phyloP scores from a whole-genome alignment of 2,888 invertebrate genomes.

The Acheta domesticus region DNA sequence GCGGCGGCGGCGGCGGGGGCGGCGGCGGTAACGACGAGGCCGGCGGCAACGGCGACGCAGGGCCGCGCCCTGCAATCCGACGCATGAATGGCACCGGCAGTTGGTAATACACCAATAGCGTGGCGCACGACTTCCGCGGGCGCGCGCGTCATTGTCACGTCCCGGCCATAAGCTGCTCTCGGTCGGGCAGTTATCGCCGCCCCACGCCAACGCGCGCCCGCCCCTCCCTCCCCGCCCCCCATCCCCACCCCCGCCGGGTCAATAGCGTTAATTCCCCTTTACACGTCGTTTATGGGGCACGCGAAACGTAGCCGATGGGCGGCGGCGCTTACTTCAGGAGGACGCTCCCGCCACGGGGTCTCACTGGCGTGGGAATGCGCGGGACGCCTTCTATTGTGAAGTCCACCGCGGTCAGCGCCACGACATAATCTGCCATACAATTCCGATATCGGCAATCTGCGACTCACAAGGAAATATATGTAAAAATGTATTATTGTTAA shows the following conservation, averaged over 20 bases:
- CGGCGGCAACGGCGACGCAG: neutral
- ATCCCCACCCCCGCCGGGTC: neutral
- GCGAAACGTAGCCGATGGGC: neutral
- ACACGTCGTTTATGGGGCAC: neutral
- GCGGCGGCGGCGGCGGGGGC: neutral
- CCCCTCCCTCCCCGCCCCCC: neutral
- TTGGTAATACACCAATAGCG: neutral
- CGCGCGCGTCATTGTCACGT: constrained; percentile 8
- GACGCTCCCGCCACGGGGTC: no score
- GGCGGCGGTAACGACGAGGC: neutral
- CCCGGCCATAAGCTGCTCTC: neutral
- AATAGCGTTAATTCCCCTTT: constrained; percentile 18
- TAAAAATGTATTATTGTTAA: no score
- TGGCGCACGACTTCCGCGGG: constrained; percentile 3
- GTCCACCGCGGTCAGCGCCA: no score
- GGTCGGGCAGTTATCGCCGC: neutral
- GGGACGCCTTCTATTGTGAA: no score
- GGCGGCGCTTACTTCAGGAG: no score
- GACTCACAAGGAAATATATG: no score
- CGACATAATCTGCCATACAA: no score
- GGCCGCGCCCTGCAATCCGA: constrained; percentile 4
- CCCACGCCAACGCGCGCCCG: neutral
- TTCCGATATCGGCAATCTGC: no score
- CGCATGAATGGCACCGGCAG: neutral
- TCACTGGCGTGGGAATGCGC: no score